Percentiles rank a stretch among this genome's conserved stretches.
Evolutionary conservation across 1,140 invertebrate genomes (phyloP).

Genomic region (Magallana ariakensis): DNA sequence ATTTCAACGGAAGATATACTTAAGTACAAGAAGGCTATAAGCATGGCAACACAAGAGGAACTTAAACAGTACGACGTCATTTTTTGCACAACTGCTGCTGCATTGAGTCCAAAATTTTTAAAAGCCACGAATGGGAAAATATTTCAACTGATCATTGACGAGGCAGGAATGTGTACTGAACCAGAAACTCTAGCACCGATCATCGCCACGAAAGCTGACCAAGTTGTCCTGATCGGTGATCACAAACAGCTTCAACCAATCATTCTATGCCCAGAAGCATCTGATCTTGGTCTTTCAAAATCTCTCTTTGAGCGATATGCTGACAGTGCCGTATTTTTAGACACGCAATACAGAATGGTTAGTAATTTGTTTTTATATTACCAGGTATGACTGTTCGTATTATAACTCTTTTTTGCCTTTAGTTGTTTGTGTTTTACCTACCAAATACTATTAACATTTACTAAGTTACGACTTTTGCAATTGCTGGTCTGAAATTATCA

Average conservation of each 20-base stretch:
- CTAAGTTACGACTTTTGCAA: no score
- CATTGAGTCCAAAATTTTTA: slow-evolving; percentile 46
- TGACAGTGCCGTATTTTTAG: slow-evolving; percentile 61
- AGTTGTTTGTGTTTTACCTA: no score
- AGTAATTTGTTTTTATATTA: slow-evolving; percentile 24
- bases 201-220: slow-evolving; percentile 58
- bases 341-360: slow-evolving; percentile 74
- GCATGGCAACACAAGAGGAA: slow-evolving; percentile 54
- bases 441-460: no score
- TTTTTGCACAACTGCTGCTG: slow-evolving; percentile 60
- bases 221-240: slow-evolving; percentile 75
- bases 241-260: slow-evolving; percentile 74
- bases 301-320: slow-evolving; percentile 72
- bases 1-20: slow-evolving; percentile 43
- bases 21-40: slow-evolving; percentile 52
- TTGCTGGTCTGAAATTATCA: no score
- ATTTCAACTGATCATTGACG: slow-evolving; percentile 69
- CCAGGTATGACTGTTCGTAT: background rate
- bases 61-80: slow-evolving; percentile 61
- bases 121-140: slow-evolving; percentile 42
- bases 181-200: slow-evolving; percentile 72
- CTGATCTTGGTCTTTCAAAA: slow-evolving; percentile 68
- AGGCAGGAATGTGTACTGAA: slow-evolving; percentile 73
- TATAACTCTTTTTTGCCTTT: no score
- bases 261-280: slow-evolving; percentile 63